phyloP scores from a whole-genome alignment of 2,797 vertebrate genomes.

The Pseudochromis fuscus region DNA sequence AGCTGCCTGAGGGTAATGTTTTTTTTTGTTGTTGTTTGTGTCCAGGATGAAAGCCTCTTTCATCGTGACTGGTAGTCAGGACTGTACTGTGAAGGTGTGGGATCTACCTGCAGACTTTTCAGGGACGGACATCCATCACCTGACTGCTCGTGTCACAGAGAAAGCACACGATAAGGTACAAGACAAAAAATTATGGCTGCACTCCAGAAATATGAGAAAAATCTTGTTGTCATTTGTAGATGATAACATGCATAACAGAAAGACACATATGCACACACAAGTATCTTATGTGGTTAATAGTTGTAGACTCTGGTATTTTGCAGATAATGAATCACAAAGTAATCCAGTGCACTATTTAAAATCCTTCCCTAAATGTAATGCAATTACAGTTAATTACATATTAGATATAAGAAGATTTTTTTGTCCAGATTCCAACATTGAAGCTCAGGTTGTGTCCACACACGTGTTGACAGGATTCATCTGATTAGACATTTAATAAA shows the following conservation, averaged over 20 bases:
- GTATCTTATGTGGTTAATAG: no score
- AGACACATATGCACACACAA: neutral
- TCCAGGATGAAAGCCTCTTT: slow-evolving; percentile 90
- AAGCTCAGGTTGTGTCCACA: neutral
- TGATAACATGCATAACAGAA: neutral
- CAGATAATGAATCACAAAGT: no score
- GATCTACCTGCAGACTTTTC: slow-evolving; percentile 84
- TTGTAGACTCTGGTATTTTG: no score
- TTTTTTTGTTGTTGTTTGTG: neutral
- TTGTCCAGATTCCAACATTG: no score
- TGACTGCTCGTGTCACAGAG: slow-evolving; percentile 87
- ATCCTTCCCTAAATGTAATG: no score
- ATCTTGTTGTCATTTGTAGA: neutral
- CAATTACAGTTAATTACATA: no score
- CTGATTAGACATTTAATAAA: neutral
- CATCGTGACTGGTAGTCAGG: slow-evolving; percentile 94
- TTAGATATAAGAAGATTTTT: no score
- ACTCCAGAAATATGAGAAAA: neutral
- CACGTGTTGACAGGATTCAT: neutral
- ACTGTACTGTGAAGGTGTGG: slow-evolving; percentile 96
- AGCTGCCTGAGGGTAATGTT: neutral
- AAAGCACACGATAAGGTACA: slow-evolving; percentile 90
- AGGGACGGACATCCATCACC: slow-evolving; percentile 55
- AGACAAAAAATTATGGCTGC: neutral
- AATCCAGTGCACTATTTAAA: no score